phyloP scores from a whole-genome alignment of 2,113 vertebrate genomes.

The Steatornis caripensis region DNA sequence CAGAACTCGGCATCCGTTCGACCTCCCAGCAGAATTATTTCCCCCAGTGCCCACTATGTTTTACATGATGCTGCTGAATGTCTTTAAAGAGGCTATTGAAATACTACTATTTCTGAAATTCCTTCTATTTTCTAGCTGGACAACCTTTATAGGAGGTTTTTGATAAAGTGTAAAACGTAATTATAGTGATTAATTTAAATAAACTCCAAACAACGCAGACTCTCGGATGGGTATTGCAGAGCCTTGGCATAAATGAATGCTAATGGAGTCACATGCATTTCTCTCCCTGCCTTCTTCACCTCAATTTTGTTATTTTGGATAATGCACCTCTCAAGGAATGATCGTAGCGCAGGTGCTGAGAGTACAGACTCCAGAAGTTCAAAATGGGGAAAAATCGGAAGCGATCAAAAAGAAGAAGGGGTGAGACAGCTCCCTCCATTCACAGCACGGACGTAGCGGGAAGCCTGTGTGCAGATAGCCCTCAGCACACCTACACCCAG shows the following conservation, averaged over 20 bases:
- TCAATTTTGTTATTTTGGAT: slow-evolving; percentile 30
- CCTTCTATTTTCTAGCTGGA: slow-evolving; percentile 8
- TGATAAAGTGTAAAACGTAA: slow-evolving; percentile 12
- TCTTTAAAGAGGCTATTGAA: slow-evolving; percentile 2
- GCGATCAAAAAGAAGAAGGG: not conserved
- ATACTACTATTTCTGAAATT: slow-evolving; percentile 11
- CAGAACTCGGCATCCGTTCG: not conserved
- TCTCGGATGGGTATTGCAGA: not conserved
- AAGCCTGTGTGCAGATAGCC: not conserved
- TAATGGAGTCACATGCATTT: not conserved
- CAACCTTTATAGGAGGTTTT: not conserved
- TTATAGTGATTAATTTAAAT: slow-evolving; percentile 36
- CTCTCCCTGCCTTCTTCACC: slow-evolving; percentile 18
- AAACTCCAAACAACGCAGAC: slow-evolving; percentile 7
- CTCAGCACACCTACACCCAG: not conserved
- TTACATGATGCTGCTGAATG: not conserved
- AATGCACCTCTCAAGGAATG: not conserved
- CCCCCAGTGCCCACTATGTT: not conserved
- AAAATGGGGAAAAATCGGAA: not conserved
- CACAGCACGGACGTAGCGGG: not conserved
- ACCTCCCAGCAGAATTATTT: slow-evolving; percentile 29
- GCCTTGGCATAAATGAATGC: slow-evolving; percentile 10
- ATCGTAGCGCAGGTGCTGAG: not conserved
- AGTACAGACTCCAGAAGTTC: not conserved
- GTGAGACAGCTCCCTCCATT: not conserved